These are phyloP conservation scores for Glaucidium brasilianum DNA, from an alignment of 2,113 vertebrate species.

Conservation along the genomic window DNA sequence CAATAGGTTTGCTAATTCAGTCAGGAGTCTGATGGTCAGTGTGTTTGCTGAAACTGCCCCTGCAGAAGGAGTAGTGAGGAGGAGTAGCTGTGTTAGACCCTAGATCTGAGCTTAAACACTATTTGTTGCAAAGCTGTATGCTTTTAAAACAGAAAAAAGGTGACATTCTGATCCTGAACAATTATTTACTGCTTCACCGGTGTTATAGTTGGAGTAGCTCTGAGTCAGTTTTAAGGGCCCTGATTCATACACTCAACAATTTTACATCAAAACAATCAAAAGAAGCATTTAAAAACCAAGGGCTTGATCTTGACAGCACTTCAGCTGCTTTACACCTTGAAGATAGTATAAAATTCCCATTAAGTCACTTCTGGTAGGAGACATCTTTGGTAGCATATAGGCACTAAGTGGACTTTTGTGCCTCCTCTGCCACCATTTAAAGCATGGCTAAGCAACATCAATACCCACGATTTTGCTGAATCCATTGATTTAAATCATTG, in stretches of 20 bases:
- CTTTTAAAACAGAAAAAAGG: not conserved
- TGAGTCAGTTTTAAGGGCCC: not conserved
- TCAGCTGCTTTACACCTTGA: not conserved
- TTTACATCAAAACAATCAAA: not conserved
- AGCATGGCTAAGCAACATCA: not conserved
- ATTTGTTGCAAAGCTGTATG: not conserved
- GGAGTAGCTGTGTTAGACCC: not conserved
- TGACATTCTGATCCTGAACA: not conserved
- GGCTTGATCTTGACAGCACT: not conserved
- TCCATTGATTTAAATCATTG: not conserved
- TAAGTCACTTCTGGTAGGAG: not conserved
- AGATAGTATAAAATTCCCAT: not conserved
- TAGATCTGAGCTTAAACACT: not conserved
- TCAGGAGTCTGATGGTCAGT: not conserved
- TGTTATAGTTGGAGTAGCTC: not conserved
- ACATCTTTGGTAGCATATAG: not conserved
- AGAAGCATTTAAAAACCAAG: not conserved
- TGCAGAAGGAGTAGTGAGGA: not conserved
- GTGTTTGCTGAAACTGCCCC: not conserved
- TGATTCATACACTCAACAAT: not conserved
- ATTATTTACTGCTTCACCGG: not conserved
- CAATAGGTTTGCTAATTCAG: not conserved
- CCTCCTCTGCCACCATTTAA: not conserved
- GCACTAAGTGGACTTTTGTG: not conserved
- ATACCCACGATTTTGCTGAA: not conserved